A percentile compares a stretch with the other conserved stretches of the same genome.
These are phyloP conservation scores for Acrobasis suavella DNA, from an alignment of 2,888 invertebrate species.

Conservation along the genomic window DNA sequence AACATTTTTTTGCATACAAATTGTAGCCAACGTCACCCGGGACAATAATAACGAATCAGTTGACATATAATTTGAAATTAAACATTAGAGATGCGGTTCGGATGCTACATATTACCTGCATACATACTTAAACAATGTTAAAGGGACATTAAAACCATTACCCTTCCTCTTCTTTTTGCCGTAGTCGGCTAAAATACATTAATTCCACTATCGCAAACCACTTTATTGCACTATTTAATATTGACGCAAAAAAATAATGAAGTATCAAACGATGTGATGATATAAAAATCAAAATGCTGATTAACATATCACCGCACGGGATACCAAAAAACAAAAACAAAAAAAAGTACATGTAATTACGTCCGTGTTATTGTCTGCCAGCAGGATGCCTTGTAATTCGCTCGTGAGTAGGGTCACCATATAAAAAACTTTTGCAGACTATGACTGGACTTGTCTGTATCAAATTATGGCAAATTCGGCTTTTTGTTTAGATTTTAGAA, in stretches of 20 bases:
- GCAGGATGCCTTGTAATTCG: conserved; percentile 52
- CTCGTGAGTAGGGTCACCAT: conserved; percentile 24
- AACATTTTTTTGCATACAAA: no score
- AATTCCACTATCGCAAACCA: neutral
- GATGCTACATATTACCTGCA: no score
- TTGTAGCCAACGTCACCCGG: no score
- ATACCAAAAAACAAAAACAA: conserved; percentile 30
- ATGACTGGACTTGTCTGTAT: neutral
- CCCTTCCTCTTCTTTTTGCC: no score
- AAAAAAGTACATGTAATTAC: conserved; percentile 35
- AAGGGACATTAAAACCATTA: no score
- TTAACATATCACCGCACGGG: conserved; percentile 36
- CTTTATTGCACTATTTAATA: neutral
- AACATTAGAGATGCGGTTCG: no score
- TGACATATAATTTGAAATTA: no score
- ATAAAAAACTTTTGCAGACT: neutral
- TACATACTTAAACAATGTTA: no score
- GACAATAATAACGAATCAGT: no score
- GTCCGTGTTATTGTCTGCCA: conserved; percentile 37
- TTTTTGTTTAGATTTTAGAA: no score
- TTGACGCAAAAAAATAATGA: conserved; percentile 8
- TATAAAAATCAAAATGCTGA: conserved; percentile 25
- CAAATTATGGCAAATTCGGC: neutral
- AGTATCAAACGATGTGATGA: conserved; percentile 15
- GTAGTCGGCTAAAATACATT: neutral